Evolutionary conservation across 2,113 vertebrate species (phyloP).

Genomic region (Pachyramphus minor): DNA sequence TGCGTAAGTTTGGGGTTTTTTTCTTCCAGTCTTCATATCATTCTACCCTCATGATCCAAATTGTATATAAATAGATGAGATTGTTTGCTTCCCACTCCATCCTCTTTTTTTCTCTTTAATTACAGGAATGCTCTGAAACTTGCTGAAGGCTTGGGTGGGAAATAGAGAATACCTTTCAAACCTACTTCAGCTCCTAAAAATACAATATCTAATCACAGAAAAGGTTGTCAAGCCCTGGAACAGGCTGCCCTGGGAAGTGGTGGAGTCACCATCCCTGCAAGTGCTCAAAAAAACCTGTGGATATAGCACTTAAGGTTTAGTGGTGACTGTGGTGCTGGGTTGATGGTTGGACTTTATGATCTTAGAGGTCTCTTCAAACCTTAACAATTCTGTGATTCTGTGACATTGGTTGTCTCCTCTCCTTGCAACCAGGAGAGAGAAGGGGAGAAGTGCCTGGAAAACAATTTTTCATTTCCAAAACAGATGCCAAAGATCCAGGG

Average conservation of each 20-base stretch:
- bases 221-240: not conserved
- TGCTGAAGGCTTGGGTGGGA: not conserved
- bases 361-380: not conserved
- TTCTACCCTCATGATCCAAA: not conserved
- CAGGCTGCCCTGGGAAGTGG: not conserved
- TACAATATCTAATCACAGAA: accelerated
- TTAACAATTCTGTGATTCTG: not conserved
- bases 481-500: not conserved
- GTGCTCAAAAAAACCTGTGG: not conserved
- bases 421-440: not conserved
- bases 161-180: not conserved
- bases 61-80: not conserved
- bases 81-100: not conserved
- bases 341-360: not conserved
- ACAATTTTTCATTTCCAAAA: not conserved
- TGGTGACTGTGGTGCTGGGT: not conserved
- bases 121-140: not conserved
- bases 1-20: not conserved
- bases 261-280: not conserved
- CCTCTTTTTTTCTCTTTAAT: not conserved
- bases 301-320: not conserved
- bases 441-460: not conserved
- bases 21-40: not conserved
- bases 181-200: not conserved
- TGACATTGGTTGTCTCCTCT: not conserved